A percentile compares a stretch with the other conserved stretches of the same genome.
These are phyloP conservation scores for Agriotes lineatus DNA, from an alignment of 2,888 invertebrate genomes.

Conservation along the genomic window DNA sequence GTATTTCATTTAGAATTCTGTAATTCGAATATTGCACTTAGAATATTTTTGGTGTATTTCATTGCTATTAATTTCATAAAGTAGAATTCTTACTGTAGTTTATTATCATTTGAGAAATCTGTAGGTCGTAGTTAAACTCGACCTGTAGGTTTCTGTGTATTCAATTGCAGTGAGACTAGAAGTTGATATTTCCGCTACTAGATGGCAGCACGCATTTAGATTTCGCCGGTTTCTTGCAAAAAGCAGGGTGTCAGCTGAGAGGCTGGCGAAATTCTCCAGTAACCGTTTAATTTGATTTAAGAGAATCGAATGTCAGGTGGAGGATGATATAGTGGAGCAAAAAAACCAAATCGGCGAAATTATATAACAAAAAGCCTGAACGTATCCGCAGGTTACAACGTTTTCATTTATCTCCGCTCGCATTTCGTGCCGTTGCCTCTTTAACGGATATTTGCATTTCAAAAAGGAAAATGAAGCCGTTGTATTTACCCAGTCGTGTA, in stretches of 20 bases:
- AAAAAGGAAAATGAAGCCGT: conserved; percentile 25
- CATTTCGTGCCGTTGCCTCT: conserved; percentile 12
- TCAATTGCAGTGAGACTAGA: too few species aligned
- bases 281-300: conserved; percentile 28
- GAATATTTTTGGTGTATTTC: too few species aligned
- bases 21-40: too few species aligned
- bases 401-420: conserved; percentile 11
- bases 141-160: too few species aligned
- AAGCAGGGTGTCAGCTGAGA: neutral
- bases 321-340: conserved; percentile 13
- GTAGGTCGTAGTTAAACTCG: too few species aligned
- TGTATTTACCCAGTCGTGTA: conserved; percentile 16
- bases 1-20: too few species aligned
- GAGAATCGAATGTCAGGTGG: conserved; percentile 8
- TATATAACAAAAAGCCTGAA: conserved; percentile 11
- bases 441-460: conserved; percentile 22
- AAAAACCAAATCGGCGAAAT: conserved; percentile 22
- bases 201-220: neutral
- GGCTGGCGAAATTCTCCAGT: conserved; percentile 2
- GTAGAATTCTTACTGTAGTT: too few species aligned
- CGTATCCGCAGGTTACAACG: conserved; percentile 10
- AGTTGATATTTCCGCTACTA: neutral
- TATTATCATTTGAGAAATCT: too few species aligned
- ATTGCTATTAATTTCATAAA: too few species aligned
- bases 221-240: neutral